Evolutionary conservation across 23 tunicate species (phyloP), one percentile per base, ranked within the genome.

Genomic region (Ciona savignyi): DNA sequence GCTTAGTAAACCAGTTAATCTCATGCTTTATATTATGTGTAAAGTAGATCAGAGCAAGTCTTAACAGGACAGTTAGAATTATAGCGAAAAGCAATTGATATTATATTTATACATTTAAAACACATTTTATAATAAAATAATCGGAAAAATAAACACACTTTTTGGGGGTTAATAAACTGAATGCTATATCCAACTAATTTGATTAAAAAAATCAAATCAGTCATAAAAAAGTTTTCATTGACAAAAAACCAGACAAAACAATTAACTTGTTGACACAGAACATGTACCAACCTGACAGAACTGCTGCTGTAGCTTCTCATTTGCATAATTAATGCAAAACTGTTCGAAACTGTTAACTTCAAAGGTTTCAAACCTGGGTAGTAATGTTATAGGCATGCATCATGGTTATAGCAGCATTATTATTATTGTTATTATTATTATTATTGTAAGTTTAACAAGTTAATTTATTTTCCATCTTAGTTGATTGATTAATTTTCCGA

Each of bases 321-420:
- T 86, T 3, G 93, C 98, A 60, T 86, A 87, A 78, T 94, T 94
- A 60, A 94, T 94, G 83, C 95, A 94, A 61, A 86, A 87, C 68
- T 86, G 99, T 72, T 94, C 95, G 76, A 94, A 87, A 67, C 86
- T 81, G 82, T 86, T 86, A 72, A 78, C 75, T 63, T 94, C 90
- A 65, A 86, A 94, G 29, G 99, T 94, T 79, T 86, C 99, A 56
- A 86, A 94, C 32, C 97, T 91, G 85, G 56, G 56, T 42, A 6
- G 56, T 15, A 15, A 42, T n/a, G n/a, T n/a, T n/a, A n/a, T n/a
- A n/a, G n/a, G n/a, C n/a, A n/a, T n/a, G n/a, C n/a, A n/a, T n/a
- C n/a, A n/a, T n/a, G n/a, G n/a, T n/a, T n/a, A n/a, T n/a, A n/a
- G n/a, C n/a, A n/a, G n/a, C n/a, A n/a, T n/a, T n/a, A n/a, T n/a